Evolutionary conservation across 2,797 vertebrate species (phyloP).

Genomic region (Linurgus olivaceus): DNA sequence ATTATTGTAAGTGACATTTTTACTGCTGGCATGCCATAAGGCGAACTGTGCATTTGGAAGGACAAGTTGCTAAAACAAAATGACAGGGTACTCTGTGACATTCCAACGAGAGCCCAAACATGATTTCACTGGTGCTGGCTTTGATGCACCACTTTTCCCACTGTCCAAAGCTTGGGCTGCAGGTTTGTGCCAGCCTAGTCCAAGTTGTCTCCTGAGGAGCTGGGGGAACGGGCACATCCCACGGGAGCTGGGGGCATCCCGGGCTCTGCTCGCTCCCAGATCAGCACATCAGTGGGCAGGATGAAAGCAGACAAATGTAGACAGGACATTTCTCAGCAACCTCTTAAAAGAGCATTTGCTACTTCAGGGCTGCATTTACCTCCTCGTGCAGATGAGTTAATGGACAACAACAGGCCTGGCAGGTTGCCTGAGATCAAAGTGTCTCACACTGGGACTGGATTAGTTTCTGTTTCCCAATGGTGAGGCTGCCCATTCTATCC

Average conservation of each 20-base stretch:
- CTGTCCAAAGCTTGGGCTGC: conserved; percentile 61
- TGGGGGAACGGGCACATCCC: neutral
- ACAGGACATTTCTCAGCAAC: neutral
- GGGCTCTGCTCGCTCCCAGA: rapidly evolving
- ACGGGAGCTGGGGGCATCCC: neutral
- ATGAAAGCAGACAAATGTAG: neutral
- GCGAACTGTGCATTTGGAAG: conserved; percentile 79
- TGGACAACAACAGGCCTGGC: conserved; percentile 37
- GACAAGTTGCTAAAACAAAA: conserved; percentile 82
- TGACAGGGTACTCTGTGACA: conserved; percentile 85
- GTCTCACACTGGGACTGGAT: neutral
- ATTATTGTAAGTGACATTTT: conserved; percentile 91
- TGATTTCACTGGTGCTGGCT: conserved; percentile 70
- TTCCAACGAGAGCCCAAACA: conserved; percentile 82
- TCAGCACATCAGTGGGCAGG: neutral
- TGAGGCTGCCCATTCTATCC: neutral
- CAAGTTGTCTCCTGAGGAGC: neutral
- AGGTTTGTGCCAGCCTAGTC: neutral
- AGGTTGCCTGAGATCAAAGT: conserved; percentile 4
- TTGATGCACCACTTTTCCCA: conserved; percentile 59
- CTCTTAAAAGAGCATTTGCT: conserved; percentile 36
- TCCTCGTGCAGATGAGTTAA: conserved; percentile 2
- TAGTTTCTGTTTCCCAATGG: neutral
- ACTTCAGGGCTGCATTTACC: conserved; percentile 13
- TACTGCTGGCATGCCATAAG: conserved; percentile 87